Percentiles rank a stretch among this genome's conserved stretches.
Conservation (phyloP, 2,113 vertebrate species). For the Anarhynchus alexandrinus region DNA sequence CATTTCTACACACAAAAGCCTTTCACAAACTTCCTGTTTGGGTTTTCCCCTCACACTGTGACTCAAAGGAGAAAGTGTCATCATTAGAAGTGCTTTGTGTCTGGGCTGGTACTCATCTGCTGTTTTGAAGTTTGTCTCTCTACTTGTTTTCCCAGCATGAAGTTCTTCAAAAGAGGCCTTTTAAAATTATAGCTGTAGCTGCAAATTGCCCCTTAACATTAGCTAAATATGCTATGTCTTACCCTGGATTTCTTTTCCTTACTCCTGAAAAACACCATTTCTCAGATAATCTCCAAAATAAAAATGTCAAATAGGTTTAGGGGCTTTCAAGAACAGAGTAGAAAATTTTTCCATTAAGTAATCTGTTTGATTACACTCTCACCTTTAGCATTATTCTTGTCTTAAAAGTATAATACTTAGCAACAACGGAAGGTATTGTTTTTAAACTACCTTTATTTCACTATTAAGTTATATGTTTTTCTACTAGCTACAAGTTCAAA, state of each 20-base stretch:
- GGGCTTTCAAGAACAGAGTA: background rate
- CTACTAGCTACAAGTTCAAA: background rate
- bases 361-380: background rate
- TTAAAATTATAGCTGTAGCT: background rate
- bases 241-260: background rate
- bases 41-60: background rate
- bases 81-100: background rate
- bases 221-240: background rate
- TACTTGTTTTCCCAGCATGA: background rate
- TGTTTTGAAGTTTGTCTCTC: background rate
- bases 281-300: background rate
- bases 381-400: background rate
- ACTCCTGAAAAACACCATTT: background rate
- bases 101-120: background rate
- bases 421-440: background rate
- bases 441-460: background rate
- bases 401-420: background rate
- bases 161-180: background rate
- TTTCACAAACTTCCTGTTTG: background rate
- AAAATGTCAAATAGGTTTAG: background rate
- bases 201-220: background rate
- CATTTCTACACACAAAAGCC: background rate
- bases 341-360: background rate
- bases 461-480: background rate
- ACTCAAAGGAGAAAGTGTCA: background rate